Evolutionary conservation across 2,113 vertebrate genomes (phyloP), one percentile per base, ranked within the genome.

Genomic region (Alligator mississippiensis): DNA sequence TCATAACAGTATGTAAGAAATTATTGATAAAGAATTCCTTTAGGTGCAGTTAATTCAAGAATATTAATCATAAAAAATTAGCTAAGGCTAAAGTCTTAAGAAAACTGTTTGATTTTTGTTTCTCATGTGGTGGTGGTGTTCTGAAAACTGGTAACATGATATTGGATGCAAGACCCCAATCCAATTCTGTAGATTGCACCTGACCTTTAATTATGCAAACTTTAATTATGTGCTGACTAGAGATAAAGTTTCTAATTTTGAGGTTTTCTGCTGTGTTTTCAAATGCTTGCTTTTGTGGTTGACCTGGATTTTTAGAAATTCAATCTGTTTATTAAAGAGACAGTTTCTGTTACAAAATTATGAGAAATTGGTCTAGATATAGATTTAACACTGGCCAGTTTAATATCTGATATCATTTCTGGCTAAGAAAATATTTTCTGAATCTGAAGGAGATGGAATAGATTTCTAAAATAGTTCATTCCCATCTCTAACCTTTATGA

Each of bases 1-100:
- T 88, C 64, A 57, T 89, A 54, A 18, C 22, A 64, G 83, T 89
- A 90, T 78, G 58, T 93, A 47, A 54, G 27, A 81, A 89, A 47
- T 24, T 86, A 86, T 70, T 9, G 27, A 85, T 82, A 79, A 92
- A 94, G 1, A 75, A 47, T 17, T 89, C 87, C 58, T 87, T 38
- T 38, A 80, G 77, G 90, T 85, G 15, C 47, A 94, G 70, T 93
- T 77, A 88, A 5, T 47, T 47, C 87, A 79, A 84, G 70, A 80
- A 91, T 90, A 91, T 30, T 55, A 84, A 85, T 60, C 1, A 79
- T 18, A 61, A 16, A 57, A 72, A 25, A 60, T 13, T 70, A 72
- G 55, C 19, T 82, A 24, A 22, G 27, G 5, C 34, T 22, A 7
- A 57, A 75, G 17, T 3, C 22, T 55, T n/a, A 18, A 30, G 63